Evolutionary conservation across 2,888 invertebrate genomes (phyloP).

Genomic region (Drosophila neotestacea): DNA sequence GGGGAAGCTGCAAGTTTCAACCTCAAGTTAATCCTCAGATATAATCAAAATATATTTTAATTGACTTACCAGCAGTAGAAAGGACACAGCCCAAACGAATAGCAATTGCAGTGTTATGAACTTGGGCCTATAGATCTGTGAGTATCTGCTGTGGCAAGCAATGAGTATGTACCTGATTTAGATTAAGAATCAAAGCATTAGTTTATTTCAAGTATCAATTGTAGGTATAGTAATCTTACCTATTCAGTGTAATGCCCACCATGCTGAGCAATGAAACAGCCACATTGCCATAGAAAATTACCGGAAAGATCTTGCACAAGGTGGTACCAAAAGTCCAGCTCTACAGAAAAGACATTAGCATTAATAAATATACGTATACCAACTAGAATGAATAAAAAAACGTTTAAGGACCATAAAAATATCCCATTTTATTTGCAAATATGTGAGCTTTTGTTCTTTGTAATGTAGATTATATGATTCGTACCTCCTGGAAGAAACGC

Average conservation of each 20-base stretch:
- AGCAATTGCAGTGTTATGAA: constrained; percentile 92
- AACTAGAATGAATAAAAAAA: background rate
- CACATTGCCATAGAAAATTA: constrained; percentile 95
- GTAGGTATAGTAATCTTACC: constrained; percentile 86
- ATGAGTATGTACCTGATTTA: constrained; percentile 92
- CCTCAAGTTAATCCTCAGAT: background rate
- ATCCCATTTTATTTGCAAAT: too few relatives aligned
- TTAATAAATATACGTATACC: background rate
- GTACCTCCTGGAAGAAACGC: constrained; percentile 91
- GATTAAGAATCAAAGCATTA: background rate
- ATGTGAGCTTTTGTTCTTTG: too few relatives aligned
- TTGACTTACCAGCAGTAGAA: constrained; percentile 88
- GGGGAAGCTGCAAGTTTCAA: constrained; percentile 88
- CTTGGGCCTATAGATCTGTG: constrained; percentile 90
- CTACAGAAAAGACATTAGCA: constrained; percentile 48
- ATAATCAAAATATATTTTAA: background rate
- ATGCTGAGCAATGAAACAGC: constrained; percentile 94
- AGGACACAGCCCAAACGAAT: constrained; percentile 92
- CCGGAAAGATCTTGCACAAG: constrained; percentile 93
- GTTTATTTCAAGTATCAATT: background rate
- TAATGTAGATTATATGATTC: constrained; percentile 11
- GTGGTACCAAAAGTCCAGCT: constrained; percentile 92
- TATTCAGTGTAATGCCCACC: constrained; percentile 95
- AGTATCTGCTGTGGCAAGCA: constrained; percentile 92
- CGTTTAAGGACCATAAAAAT: too few relatives aligned